Percentiles rank a stretch among this genome's conserved stretches.
These are phyloP conservation scores for Lateolabrax maculatus DNA, from an alignment of 2,797 vertebrate species.

Conservation along the genomic window DNA sequence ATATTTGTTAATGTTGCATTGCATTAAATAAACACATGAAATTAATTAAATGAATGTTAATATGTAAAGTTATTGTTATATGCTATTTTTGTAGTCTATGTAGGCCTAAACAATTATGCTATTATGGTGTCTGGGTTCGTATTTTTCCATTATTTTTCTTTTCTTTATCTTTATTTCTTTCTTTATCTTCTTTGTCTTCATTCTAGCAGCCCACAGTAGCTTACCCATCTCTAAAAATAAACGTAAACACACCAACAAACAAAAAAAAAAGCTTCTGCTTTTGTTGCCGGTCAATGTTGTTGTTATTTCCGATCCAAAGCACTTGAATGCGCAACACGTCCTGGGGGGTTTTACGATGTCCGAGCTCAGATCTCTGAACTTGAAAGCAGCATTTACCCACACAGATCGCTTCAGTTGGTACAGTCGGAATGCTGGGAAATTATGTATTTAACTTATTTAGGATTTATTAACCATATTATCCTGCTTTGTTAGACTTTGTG, in stretches of 20 bases:
- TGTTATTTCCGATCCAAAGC: constrained; percentile 51
- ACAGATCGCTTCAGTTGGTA: constrained; percentile 68
- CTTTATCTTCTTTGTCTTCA: not conserved
- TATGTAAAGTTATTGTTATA: not conserved
- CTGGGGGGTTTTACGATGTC: constrained; percentile 29
- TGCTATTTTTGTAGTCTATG: not conserved
- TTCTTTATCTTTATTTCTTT: not conserved
- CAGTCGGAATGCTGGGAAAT: constrained; percentile 62
- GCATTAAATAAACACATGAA: not conserved
- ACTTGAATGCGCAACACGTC: constrained; percentile 41
- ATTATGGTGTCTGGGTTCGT: not conserved
- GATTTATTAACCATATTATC: not conserved
- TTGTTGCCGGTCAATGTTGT: constrained; percentile 2
- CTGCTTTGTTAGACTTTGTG: accelerated
- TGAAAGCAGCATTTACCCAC: constrained; percentile 62
- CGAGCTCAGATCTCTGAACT: constrained; percentile 41
- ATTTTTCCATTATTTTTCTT: not conserved
- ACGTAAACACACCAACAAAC: not conserved
- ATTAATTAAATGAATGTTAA: not conserved
- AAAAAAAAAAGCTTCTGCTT: not conserved
- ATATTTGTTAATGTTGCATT: not conserved
- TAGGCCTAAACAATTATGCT: no score
- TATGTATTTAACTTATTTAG: constrained; percentile 7
- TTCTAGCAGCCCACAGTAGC: not conserved
- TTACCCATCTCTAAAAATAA: constrained; percentile 5